Percentiles rank a stretch among this genome's conserved stretches.
phyloP scores from a whole-genome alignment of 2,113 vertebrate genomes.

The Myodes glareolus region DNA sequence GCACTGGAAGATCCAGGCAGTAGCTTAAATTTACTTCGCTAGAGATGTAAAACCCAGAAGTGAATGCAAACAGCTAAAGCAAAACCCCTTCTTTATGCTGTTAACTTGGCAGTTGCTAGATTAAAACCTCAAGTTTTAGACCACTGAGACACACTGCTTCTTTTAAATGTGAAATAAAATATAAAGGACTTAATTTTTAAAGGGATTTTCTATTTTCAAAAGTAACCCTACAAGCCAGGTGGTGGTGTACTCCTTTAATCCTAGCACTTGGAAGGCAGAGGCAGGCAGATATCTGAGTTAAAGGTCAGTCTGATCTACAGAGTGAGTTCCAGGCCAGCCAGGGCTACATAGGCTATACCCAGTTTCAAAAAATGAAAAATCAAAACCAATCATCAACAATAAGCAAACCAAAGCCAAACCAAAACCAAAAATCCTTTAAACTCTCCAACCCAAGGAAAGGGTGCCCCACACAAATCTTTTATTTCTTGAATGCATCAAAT shows the following conservation, averaged over 20 bases:
- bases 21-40: background rate
- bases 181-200: background rate
- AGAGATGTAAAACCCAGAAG: background rate
- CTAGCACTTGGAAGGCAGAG: background rate
- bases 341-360: background rate
- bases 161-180: conserved; percentile 13
- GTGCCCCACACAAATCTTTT: background rate
- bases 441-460: background rate
- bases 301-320: background rate
- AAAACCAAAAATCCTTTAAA: background rate
- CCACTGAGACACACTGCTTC: background rate
- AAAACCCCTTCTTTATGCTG: background rate
- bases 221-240: background rate
- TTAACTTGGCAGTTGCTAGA: background rate
- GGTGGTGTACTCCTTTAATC: background rate
- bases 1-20: background rate
- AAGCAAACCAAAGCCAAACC: background rate
- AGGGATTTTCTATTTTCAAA: background rate
- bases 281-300: background rate
- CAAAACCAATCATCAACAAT: no score
- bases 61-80: background rate
- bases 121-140: background rate
- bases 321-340: background rate
- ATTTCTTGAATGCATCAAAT: background rate
- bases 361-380: background rate